phyloP scores from a whole-genome alignment of 1,140 invertebrate species.

The Psilanteris sp. region DNA sequence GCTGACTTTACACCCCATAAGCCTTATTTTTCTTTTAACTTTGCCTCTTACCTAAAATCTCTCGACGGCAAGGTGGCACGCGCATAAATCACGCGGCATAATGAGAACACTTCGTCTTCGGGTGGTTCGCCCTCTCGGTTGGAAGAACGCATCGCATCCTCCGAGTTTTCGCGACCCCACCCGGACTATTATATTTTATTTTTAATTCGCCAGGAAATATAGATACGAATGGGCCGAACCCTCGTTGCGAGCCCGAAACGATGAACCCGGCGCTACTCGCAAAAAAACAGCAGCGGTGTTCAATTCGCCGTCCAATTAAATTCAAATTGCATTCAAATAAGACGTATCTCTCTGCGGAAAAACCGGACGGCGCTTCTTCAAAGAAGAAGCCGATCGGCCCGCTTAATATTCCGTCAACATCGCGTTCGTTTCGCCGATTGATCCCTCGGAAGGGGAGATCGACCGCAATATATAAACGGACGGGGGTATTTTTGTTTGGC shows the following conservation, averaged over 20 bases:
- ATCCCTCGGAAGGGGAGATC: too few species aligned
- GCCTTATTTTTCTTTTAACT: slow-evolving; percentile 81
- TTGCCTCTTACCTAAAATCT: slow-evolving; percentile 78
- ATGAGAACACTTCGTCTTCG: slow-evolving; percentile 80
- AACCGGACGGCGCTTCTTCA: slow-evolving; percentile 36
- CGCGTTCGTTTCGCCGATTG: slow-evolving; percentile 8
- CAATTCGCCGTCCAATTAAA: slow-evolving; percentile 56
- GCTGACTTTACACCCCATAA: slow-evolving; percentile 78
- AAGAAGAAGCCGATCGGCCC: background rate
- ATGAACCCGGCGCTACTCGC: slow-evolving; percentile 18
- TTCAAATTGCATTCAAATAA: slow-evolving; percentile 55
- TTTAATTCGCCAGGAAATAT: slow-evolving; percentile 61
- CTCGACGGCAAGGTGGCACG: slow-evolving; percentile 72
- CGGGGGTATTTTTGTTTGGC: too few species aligned
- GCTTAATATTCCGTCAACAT: slow-evolving; percentile 39
- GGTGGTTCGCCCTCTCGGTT: slow-evolving; percentile 62
- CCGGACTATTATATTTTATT: slow-evolving; percentile 64
- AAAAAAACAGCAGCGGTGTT: slow-evolving; percentile 28
- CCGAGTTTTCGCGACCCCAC: background rate
- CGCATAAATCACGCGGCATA: slow-evolving; percentile 79
- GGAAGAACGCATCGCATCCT: slow-evolving; percentile 22
- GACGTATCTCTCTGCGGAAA: slow-evolving; percentile 19
- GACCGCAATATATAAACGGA: too few species aligned
- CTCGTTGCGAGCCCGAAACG: slow-evolving; percentile 14
- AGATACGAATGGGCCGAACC: slow-evolving; percentile 9